phyloP scores from a whole-genome alignment of 2,797 vertebrate species.

The Chiloscyllium punctatum region DNA sequence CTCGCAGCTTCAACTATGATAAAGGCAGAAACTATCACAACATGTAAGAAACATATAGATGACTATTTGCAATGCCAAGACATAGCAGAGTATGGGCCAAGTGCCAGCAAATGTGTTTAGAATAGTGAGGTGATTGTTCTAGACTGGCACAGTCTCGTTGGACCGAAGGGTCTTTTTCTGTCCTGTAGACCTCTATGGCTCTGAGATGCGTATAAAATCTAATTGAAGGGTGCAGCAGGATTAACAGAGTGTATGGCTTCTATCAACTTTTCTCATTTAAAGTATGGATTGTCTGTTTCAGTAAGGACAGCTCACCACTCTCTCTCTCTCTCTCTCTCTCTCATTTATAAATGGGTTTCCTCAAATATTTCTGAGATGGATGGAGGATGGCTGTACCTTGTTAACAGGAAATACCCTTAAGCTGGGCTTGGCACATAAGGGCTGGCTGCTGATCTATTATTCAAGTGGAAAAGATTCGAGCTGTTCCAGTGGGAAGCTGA shows the following conservation, averaged over 20 bases:
- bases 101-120: too few relatives aligned
- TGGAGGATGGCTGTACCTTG: background rate
- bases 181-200: background rate
- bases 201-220: background rate
- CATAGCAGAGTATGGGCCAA: too few relatives aligned
- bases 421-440: constrained; percentile 42
- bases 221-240: background rate
- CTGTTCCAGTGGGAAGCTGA: constrained; percentile 43
- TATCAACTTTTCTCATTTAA: background rate
- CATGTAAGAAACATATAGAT: too few relatives aligned
- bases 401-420: constrained; percentile 38
- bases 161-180: background rate
- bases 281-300: background rate
- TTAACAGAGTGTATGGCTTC: background rate
- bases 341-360: background rate
- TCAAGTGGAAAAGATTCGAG: constrained; percentile 42
- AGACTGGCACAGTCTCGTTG: background rate
- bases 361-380: constrained; percentile 5
- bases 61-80: too few relatives aligned
- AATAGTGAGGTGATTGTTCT: too few relatives aligned
- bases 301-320: background rate
- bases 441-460: constrained; percentile 40
- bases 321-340: background rate
- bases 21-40: too few relatives aligned
- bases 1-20: too few relatives aligned